Evolutionary conservation across 2,113 vertebrate species (phyloP).

Genomic region (Brachyistius frenatus): DNA sequence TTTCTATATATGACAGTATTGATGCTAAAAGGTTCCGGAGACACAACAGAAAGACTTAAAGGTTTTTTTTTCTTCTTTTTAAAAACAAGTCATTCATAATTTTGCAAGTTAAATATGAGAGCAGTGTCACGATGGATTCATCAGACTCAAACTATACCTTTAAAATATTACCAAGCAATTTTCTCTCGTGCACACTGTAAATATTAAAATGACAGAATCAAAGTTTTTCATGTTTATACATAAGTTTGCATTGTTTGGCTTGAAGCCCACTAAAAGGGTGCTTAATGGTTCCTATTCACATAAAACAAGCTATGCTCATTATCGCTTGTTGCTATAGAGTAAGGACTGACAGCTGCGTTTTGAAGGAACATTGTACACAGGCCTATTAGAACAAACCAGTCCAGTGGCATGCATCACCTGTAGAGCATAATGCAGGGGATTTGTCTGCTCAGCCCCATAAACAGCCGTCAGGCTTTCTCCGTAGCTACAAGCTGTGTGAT

Average conservation of each 20-base stretch:
- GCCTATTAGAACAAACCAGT: constrained; percentile 41
- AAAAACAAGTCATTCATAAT: too few species aligned
- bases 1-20: background rate
- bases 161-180: too few species aligned
- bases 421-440: constrained; percentile 67
- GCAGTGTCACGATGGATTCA: too few species aligned
- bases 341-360: constrained; percentile 36
- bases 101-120: too few species aligned
- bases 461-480: constrained; percentile 60
- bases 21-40: background rate
- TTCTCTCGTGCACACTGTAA: background rate
- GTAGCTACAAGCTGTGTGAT: constrained; percentile 60
- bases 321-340: constrained; percentile 47
- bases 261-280: constrained; percentile 11
- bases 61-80: too few species aligned
- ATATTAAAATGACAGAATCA: background rate
- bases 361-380: constrained; percentile 18
- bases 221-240: background rate
- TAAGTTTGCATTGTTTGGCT: constrained; percentile 21
- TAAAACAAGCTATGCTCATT: constrained; percentile 47
- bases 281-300: constrained; percentile 42
- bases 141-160: too few species aligned
- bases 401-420: constrained; percentile 68
- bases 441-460: constrained; percentile 62
- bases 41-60: too few species aligned